Percentiles rank a stretch among this genome's conserved stretches.
Conservation (phyloP, 2,797 vertebrate species). For the Macropus fuliginosus region DNA sequence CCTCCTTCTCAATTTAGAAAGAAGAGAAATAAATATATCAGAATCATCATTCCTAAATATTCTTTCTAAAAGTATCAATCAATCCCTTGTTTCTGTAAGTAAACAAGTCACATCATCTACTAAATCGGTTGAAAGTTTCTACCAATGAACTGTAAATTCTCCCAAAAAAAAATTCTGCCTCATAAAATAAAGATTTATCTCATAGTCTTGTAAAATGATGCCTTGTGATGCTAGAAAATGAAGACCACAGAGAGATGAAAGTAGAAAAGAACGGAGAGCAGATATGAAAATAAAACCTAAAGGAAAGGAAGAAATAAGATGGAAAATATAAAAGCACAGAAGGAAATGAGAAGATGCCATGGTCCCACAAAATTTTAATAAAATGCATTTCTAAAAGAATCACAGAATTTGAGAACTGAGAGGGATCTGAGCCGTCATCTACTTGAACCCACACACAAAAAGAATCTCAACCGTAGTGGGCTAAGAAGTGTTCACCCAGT, state of each 20-base stretch:
- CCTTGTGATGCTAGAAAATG: constrained; percentile 11
- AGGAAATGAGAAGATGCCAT: neutral
- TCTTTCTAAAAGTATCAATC: constrained; percentile 15
- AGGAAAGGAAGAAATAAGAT: neutral
- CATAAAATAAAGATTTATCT: neutral
- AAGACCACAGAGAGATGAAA: constrained; percentile 31
- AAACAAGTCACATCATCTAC: constrained; percentile 16
- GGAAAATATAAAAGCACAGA: neutral
- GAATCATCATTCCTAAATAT: constrained; percentile 12
- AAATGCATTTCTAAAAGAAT: constrained; percentile 24
- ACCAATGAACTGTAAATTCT: neutral
- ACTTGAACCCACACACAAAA: neutral
- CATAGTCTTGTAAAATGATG: constrained; percentile 29
- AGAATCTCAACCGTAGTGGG: neutral
- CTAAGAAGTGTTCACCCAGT: neutral
- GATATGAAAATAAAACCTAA: constrained; percentile 9
- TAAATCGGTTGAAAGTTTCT: neutral
- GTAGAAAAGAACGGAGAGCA: constrained; percentile 12
- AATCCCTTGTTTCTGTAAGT: constrained; percentile 11
- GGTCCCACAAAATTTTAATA: neutral
- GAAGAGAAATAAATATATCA: constrained; percentile 15
- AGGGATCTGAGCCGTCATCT: neutral
- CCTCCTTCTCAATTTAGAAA: constrained; percentile 18
- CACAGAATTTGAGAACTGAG: neutral
- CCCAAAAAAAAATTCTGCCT: neutral